A percentile compares a stretch with the other conserved stretches of the same genome.
These are phyloP conservation scores for Thamnophis sirtalis DNA, from an alignment of 2,113 vertebrate species.

Conservation along the genomic window DNA sequence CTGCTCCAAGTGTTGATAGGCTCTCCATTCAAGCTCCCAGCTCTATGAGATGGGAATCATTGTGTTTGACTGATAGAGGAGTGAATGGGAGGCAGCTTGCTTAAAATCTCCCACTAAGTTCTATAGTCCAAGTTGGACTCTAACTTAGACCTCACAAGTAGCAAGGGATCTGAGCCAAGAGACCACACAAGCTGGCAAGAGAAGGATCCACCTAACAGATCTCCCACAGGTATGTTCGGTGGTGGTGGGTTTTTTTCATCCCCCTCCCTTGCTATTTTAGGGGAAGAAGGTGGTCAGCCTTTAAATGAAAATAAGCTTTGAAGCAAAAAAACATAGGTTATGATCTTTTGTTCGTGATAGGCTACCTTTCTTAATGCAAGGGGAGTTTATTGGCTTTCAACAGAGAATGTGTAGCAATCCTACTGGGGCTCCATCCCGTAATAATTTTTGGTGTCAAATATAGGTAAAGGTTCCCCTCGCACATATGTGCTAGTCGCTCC, in stretches of 20 bases:
- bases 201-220: not conserved
- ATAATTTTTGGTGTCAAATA: not conserved
- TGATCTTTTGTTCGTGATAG: not conserved
- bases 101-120: conserved; percentile 13
- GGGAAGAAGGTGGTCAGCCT: not conserved
- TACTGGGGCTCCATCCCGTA: not conserved
- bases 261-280: not conserved
- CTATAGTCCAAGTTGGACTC: not conserved
- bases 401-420: not conserved
- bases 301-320: not conserved
- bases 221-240: conserved; percentile 12
- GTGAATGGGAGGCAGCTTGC: not conserved
- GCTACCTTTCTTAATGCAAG: not conserved
- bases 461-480: too few relatives aligned
- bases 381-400: not conserved
- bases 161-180: not conserved
- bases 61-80: not conserved
- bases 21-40: not conserved
- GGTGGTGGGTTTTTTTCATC: not conserved
- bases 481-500: too few relatives aligned
- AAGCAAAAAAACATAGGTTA: not conserved
- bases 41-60: not conserved
- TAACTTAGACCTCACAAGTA: conserved; percentile 21
- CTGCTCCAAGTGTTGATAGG: not conserved
- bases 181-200: conserved; percentile 5